Evolutionary conservation across 2,888 invertebrate genomes (phyloP).

Genomic region (Amiota communis): DNA sequence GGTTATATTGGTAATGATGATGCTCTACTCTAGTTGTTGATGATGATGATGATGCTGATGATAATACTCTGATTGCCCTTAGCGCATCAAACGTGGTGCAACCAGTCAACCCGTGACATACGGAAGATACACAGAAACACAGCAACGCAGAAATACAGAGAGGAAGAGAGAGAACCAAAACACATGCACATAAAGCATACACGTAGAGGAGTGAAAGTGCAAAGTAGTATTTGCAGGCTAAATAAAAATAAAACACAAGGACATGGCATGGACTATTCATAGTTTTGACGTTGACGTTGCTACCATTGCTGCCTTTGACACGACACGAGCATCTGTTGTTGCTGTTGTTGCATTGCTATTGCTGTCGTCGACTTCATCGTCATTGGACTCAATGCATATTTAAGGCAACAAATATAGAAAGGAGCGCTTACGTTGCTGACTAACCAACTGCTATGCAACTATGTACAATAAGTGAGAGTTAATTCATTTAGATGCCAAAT

Average conservation of each 20-base stretch:
- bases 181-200: not conserved
- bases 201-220: slow-evolving; percentile 25
- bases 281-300: slow-evolving; percentile 2
- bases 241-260: slow-evolving; percentile 61
- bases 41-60: slow-evolving; percentile 2
- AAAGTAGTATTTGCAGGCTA: not conserved
- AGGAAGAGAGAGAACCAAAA: not conserved
- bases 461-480: slow-evolving; percentile 2
- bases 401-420: not conserved
- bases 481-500: slow-evolving; percentile 21
- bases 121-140: not conserved
- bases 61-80: slow-evolving; percentile 2
- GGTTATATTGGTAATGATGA: not conserved
- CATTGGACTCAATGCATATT: slow-evolving; percentile 1
- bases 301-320: slow-evolving; percentile 12
- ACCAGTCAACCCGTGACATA: slow-evolving; percentile 5
- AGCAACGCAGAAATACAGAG: not conserved
- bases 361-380: no score
- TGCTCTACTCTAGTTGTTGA: not conserved
- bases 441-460: not conserved
- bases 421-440: not conserved
- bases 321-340: not conserved
- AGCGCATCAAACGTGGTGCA: not conserved
- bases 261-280: slow-evolving; percentile 46
- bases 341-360: slow-evolving; percentile 18